Evolutionary conservation across 1,140 invertebrate species (phyloP).

Genomic region (Andrena cerasifolii): DNA sequence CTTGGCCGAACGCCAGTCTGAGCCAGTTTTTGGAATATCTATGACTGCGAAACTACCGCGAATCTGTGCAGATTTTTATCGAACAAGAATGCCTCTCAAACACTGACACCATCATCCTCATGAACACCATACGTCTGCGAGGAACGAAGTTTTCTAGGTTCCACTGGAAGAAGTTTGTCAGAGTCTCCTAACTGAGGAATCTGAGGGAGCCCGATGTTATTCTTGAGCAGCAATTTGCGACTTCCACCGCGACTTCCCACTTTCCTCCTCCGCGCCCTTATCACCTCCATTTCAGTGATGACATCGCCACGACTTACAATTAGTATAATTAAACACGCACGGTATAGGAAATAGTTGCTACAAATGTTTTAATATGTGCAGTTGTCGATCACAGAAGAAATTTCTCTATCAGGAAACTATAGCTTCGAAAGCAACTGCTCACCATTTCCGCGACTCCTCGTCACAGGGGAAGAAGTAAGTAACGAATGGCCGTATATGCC

Average conservation of each 20-base stretch:
- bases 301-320: too few relatives aligned
- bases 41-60: conserved; percentile 55
- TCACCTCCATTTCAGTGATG: too few relatives aligned
- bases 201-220: background rate
- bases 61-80: background rate
- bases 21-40: conserved; percentile 67
- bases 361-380: too few relatives aligned
- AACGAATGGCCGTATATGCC: too few relatives aligned
- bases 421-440: too few relatives aligned
- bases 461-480: too few relatives aligned
- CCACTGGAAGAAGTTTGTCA: conserved; percentile 1
- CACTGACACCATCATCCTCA: background rate
- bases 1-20: background rate
- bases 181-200: background rate
- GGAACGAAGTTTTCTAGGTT: conserved; percentile 22
- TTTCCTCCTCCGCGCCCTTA: too few relatives aligned
- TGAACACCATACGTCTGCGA: background rate
- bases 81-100: background rate
- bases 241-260: background rate
- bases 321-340: too few relatives aligned
- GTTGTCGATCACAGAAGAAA: too few relatives aligned
- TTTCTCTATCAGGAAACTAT: too few relatives aligned
- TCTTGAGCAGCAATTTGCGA: background rate
- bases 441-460: too few relatives aligned
- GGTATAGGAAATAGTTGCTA: too few relatives aligned